Conservation (phyloP, 2,113 vertebrate species). For the Leiothrix lutea region DNA sequence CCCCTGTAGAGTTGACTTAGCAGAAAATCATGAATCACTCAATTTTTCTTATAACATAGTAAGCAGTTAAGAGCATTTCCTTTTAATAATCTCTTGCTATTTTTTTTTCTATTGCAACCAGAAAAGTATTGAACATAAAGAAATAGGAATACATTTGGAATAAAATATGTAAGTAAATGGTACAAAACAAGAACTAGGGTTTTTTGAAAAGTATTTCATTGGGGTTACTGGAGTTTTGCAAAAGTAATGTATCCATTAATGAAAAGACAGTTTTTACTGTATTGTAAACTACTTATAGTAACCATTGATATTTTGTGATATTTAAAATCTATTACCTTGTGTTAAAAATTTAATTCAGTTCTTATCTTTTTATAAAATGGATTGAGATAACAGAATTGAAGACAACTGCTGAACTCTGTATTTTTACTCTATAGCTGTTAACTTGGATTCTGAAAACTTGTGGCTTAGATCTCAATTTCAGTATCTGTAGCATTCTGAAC, state of each 20-base stretch:
- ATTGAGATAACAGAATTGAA: not conserved
- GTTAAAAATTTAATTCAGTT: not conserved
- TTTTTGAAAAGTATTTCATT: not conserved
- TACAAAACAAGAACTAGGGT: not conserved
- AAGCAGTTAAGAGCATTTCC: not conserved
- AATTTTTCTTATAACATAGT: not conserved
- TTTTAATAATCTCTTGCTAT: not conserved
- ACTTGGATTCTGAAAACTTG: not conserved
- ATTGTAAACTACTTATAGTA: not conserved
- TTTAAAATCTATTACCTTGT: not conserved
- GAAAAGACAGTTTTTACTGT: not conserved
- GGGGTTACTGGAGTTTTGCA: not conserved
- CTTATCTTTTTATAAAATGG: not conserved
- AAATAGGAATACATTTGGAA: not conserved
- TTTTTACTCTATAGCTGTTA: not conserved
- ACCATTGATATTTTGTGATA: not conserved
- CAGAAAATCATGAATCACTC: not conserved
- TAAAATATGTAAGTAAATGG: not conserved
- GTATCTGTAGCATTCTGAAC: not conserved
- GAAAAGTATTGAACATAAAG: not conserved
- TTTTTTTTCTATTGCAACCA: not conserved
- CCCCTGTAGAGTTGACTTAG: slow-evolving; percentile 10
- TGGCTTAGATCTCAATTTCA: not conserved
- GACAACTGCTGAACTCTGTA: not conserved
- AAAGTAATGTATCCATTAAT: not conserved